Evolutionary conservation across 2,797 vertebrate genomes (phyloP).

Genomic region (Emys orbicularis): DNA sequence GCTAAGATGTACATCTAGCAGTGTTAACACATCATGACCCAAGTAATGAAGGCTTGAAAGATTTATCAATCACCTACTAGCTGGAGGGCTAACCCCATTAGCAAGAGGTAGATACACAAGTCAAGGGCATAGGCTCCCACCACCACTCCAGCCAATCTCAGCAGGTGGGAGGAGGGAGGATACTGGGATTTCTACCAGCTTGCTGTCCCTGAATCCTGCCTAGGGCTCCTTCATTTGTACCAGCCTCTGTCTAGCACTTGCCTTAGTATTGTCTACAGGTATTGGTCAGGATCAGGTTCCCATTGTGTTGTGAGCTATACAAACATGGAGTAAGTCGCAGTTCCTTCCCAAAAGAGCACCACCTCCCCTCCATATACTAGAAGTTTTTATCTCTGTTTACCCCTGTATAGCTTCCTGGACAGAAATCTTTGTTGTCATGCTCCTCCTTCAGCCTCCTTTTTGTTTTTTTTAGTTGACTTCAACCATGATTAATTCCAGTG

Average conservation of each 20-base stretch:
- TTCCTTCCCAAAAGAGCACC: background rate
- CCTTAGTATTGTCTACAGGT: background rate
- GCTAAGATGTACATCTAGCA: constrained; percentile 71
- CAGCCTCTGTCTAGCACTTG: background rate
- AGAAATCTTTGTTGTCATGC: background rate
- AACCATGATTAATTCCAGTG: background rate
- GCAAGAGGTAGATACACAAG: constrained; percentile 46
- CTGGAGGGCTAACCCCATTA: constrained; percentile 67
- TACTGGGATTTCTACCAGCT: background rate
- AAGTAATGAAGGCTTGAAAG: constrained; percentile 60
- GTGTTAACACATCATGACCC: constrained; percentile 68
- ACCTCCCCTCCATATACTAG: background rate
- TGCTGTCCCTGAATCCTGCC: constrained; percentile 19
- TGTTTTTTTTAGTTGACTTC: background rate
- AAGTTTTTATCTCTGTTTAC: background rate
- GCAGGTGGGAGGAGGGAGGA: background rate
- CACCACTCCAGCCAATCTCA: background rate
- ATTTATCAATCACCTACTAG: constrained; percentile 65
- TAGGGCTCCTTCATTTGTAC: background rate
- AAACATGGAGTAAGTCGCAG: background rate
- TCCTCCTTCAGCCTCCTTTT: background rate
- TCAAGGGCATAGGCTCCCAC: constrained; percentile 38
- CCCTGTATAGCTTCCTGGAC: background rate
- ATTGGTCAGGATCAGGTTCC: background rate
- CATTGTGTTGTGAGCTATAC: background rate